A percentile compares a stretch with the other conserved stretches of the same genome.
Evolutionary conservation across 1,140 invertebrate species (phyloP).

Genomic region (Anadara kagoshimensis): DNA sequence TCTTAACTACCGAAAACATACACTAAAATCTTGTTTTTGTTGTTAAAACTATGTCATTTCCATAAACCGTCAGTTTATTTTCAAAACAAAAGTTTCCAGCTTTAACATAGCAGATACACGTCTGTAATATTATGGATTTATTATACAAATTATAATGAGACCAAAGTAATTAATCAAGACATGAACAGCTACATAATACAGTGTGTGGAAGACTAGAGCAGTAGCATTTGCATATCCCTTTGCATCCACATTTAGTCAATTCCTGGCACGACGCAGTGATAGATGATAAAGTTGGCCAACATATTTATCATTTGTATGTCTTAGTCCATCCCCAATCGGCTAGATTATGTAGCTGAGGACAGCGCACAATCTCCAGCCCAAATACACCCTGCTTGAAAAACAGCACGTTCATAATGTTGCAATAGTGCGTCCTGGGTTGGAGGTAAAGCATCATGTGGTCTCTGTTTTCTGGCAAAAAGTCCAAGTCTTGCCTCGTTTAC

Average conservation of each 20-base stretch:
- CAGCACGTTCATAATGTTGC: constrained; percentile 15
- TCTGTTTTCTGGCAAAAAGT: constrained; percentile 11
- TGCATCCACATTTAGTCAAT: background rate
- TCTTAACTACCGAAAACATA: too few species aligned
- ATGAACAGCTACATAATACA: too few species aligned
- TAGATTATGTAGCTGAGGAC: background rate
- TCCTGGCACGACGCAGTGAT: background rate
- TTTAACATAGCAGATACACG: too few species aligned
- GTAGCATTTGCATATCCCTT: background rate
- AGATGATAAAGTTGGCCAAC: background rate
- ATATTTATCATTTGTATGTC: background rate
- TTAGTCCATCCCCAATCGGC: background rate
- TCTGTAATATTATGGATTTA: too few species aligned
- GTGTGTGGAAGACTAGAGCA: background rate
- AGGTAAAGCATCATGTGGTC: background rate
- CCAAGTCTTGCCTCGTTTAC: constrained; percentile 3
- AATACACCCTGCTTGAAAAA: constrained; percentile 2
- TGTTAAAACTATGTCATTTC: too few species aligned
- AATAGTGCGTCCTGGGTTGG: too few species aligned
- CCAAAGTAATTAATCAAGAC: too few species aligned
- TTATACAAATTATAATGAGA: too few species aligned
- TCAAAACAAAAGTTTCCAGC: too few species aligned
- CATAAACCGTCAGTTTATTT: too few species aligned
- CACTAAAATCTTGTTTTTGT: too few species aligned
- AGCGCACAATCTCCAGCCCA: background rate